Evolutionary conservation across 1,140 invertebrate species (phyloP).

Genomic region (Heliconius himera): DNA sequence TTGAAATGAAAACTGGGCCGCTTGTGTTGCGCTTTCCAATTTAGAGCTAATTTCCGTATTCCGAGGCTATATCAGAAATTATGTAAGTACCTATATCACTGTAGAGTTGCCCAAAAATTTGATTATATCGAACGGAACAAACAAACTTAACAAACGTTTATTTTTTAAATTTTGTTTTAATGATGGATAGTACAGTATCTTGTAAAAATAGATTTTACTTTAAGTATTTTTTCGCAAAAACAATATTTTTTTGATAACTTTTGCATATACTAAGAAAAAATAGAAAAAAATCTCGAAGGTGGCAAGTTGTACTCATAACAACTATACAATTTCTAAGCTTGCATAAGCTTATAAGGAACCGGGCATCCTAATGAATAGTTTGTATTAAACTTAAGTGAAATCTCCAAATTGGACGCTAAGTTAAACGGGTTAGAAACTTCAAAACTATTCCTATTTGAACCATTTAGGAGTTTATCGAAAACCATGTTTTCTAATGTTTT

Average conservation of each 20-base stretch:
- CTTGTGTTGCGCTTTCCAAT: slow-evolving; percentile 11
- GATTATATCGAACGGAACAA: background rate
- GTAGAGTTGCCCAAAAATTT: background rate
- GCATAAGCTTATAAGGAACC: background rate
- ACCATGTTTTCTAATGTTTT: background rate
- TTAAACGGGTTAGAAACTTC: slow-evolving; percentile 18
- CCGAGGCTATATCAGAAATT: background rate
- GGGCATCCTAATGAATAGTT: slow-evolving; percentile 9
- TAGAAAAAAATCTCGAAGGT: background rate
- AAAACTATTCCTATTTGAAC: slow-evolving; percentile 24
- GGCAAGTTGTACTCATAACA: background rate
- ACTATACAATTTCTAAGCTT: background rate
- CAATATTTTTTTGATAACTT: too few species aligned
- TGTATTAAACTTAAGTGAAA: background rate
- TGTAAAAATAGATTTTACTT: too few species aligned
- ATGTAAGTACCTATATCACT: background rate
- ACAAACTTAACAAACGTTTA: background rate
- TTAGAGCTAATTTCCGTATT: slow-evolving; percentile 4
- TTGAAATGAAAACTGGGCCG: background rate
- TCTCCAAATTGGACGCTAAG: background rate
- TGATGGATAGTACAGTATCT: too few species aligned
- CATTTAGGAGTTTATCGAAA: slow-evolving; percentile 7
- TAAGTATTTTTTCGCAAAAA: too few species aligned
- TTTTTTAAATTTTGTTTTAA: too few species aligned
- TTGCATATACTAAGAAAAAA: background rate